These are phyloP conservation scores for Trissolcus basalis DNA, from an alignment of 1,140 invertebrate species.

Conservation along the genomic window DNA sequence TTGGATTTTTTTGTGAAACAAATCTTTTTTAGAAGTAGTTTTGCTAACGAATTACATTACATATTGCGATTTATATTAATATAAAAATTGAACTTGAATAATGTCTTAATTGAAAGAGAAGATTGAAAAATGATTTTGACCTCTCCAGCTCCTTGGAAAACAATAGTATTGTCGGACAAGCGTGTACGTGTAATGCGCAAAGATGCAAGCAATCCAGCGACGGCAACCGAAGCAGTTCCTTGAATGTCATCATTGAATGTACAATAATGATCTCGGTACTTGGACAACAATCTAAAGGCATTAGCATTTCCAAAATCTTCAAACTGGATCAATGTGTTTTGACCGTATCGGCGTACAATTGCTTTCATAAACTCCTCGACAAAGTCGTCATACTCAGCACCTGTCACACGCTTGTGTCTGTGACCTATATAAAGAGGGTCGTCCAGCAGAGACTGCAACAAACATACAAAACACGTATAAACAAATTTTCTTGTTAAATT, in stretches of 20 bases:
- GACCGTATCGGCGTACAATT: slow-evolving; percentile 87
- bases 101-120: no score
- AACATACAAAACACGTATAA: no score
- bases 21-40: no score
- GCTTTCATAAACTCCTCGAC: slow-evolving; percentile 98
- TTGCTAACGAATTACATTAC: no score
- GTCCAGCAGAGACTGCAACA: slow-evolving; percentile 80
- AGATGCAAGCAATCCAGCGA: slow-evolving; percentile 92
- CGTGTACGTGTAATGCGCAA: slow-evolving; percentile 85
- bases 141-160: slow-evolving; percentile 96
- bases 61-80: no score
- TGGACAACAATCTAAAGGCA: slow-evolving; percentile 90
- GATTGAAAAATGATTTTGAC: slow-evolving; percentile 75
- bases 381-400: slow-evolving; percentile 91
- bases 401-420: slow-evolving; percentile 86
- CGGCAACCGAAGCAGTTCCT: slow-evolving; percentile 91
- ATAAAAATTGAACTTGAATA: no score
- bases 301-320: slow-evolving; percentile 96
- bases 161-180: slow-evolving; percentile 87
- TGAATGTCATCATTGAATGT: slow-evolving; percentile 98
- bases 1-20: no score
- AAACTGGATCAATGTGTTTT: slow-evolving; percentile 91
- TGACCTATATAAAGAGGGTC: slow-evolving; percentile 96
- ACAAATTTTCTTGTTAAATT: no score
- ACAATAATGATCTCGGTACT: slow-evolving; percentile 90